Base-by-base conservation (phyloP, 2,888 invertebrate genomes). In the Galerucella pusilla region DNA sequence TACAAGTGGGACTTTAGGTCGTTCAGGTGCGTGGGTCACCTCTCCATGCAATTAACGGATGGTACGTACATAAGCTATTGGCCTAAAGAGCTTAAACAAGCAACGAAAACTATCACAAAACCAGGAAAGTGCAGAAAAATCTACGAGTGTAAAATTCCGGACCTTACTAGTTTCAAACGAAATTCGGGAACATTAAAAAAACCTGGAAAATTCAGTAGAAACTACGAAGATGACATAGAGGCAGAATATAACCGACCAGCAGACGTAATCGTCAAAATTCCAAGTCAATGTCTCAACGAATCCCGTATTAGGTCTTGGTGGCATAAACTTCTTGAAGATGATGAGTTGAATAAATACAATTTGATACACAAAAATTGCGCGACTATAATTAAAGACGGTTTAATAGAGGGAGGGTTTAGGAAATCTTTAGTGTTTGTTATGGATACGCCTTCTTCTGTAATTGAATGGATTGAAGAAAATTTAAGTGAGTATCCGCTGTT, bases 1-100 rank as follows among this genome's bases (percentile, higher is more conserved):
- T 65, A 65, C 64, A 65, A 65, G 46, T 65, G 64, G 64, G 64
- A 65, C 12, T 65, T 65, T 65, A 42, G 64, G 16, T 65, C 64
- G 35, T 42, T 65, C 10, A 65, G 46, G 45, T 65, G 64, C 16
- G 46, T 65, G 20, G 64, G 64, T 46, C 64, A 65, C 20, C 64
- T 65, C n/a, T 42, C 64, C 16, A 65, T 65, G 64, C 28, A 65
- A 65, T 20, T 65, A 11, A 45, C 64, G 2, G 64, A 65, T 12
- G 64, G 64, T 42, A 65, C 64, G 4, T 65, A 65, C 64, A 65
- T 65, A 11, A 65, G 64, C 20, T 65, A 65, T 12, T 65, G 64
- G 64, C 64, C 64, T 11, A 16, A 46, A 65, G 45, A 42, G 20
- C 46, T 12, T 14, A 61, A 61, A 61, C 61, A 61, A 28, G 14